Evolutionary conservation across 1,140 invertebrate species (phyloP).

Genomic region (Halyomorpha halys): DNA sequence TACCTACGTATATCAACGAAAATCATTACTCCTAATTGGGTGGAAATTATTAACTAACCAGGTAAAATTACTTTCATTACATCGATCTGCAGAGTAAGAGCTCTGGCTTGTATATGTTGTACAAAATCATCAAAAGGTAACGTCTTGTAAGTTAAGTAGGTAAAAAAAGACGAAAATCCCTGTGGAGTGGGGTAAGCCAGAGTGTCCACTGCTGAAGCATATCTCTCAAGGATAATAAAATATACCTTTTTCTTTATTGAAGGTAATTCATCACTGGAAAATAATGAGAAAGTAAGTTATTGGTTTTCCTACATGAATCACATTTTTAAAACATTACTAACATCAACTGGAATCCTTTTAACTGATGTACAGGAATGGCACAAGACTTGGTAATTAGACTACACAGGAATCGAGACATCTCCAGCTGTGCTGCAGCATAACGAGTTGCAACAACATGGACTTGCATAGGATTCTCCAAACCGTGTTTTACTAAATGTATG

Average conservation of each 20-base stretch:
- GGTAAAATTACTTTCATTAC: slow-evolving; percentile 73
- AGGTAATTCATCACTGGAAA: slow-evolving; percentile 29
- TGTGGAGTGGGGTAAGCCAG: slow-evolving; percentile 71
- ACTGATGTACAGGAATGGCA: slow-evolving; percentile 50
- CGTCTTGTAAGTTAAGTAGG: slow-evolving; percentile 67
- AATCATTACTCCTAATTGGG: background rate
- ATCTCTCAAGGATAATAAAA: slow-evolving; percentile 39
- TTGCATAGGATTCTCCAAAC: slow-evolving; percentile 49
- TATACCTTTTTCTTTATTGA: slow-evolving; percentile 24
- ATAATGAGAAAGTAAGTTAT: background rate
- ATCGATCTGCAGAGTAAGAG: slow-evolving; percentile 75
- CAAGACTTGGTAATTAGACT: slow-evolving; percentile 58
- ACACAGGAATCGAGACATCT: slow-evolving; percentile 62
- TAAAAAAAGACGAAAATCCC: slow-evolving; percentile 77
- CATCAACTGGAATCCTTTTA: slow-evolving; percentile 67
- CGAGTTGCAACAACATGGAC: slow-evolving; percentile 70
- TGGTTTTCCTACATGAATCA: background rate
- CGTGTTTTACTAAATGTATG: slow-evolving; percentile 64
- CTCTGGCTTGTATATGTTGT: slow-evolving; percentile 66
- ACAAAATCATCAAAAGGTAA: slow-evolving; percentile 62
- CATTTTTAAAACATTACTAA: slow-evolving; percentile 37
- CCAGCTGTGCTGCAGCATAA: slow-evolving; percentile 65
- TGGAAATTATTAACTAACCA: slow-evolving; percentile 30
- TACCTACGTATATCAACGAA: no score
- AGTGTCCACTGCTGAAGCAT: slow-evolving; percentile 62